Evolutionary conservation across 2,888 invertebrate genomes (phyloP), one percentile per base, ranked within the genome.

Genomic region (Coecobrya sp.): DNA sequence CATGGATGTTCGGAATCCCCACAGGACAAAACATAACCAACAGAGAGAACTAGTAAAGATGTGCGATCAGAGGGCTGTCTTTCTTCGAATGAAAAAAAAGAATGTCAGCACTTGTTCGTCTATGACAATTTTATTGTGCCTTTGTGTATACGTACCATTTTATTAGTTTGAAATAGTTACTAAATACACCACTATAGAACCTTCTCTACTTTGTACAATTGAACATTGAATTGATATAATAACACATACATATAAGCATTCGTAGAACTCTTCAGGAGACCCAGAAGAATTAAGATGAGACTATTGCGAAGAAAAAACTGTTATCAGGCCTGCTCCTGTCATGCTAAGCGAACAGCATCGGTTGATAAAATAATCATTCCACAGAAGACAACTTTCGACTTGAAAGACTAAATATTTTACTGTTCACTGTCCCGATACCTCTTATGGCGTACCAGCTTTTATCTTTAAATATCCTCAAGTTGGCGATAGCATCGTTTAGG

Each of bases 1-100:
- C 91, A 92, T 91, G 27, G 16, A 36, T 82, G 36, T 36, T 89
- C n/a, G 55, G 52, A 89, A 89, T 89, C 79, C 89, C 89, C 82
- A 68, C 22, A 89, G 82, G 89, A 89, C 36, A 89, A 82, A 52
- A 52, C 42, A 82, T 76, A 79, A 45, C 76, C 79, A 45, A 55
- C 55, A 49, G 73, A 86, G 30, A 86, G 30, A 68, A 68, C 22
- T 81, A 55, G 68, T 25, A 86, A 36, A 36, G 59, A 81, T 42
- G 27, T n/a, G 19, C 27, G 27, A 45, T 45, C n/a, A n/a, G 52
- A 82, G 79, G 22, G 7, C 16, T 55, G n/a, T 27, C 30, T 30
- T 59, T 30, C 81, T 27, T 59, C 10, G 22, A 49, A n/a, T 5
- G 42, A 19, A 59, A 36, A 36, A 82, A 36, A 68, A 81, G 36